Base-by-base conservation (phyloP, 2,113 vertebrate genomes). In the Saguinus imperator region DNA sequence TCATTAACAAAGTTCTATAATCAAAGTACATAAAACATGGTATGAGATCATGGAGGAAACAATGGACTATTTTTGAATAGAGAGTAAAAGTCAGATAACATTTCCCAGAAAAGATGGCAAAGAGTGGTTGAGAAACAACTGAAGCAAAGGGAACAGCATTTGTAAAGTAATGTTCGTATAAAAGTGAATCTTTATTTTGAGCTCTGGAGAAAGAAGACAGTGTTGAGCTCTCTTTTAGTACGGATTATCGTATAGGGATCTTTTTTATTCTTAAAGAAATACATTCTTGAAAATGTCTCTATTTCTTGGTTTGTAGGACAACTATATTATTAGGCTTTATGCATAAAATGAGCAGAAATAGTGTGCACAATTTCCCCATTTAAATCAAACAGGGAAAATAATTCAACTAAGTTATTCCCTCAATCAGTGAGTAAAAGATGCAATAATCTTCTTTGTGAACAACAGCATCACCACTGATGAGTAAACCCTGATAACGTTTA, bases 331-430 rank as follows among this genome's bases (percentile, higher is more conserved):
- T 97, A 90, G 6, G 0, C 61, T 97, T 94, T 97, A 45, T 96
- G 90, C 50, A 85, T 93, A 92, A 96, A 92, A 79, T 96, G 95
- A 89, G 57, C 73, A 95, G 89, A 96, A 97, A 91, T 91, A 81
- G n/a, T 40, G 43, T 82, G 40, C 57, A 85, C 27, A 61, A 40
- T 84, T 96, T 89, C 17, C 77, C 50, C n/a, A 92, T 61, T 97
- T 97, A 97, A 97, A 96, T 96, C 93, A 97, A 92, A 94, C 48
- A 84, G 45, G 77, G n/a, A 96, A 98, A 98, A 96, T 87, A 94
- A 98, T 97, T 97, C 32, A 88, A 87, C 91, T 94, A 95, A 95
- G 52, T 86, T 87, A 23, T 96, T 98, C 43, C 29, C 29, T 95
- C 85, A 94, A 0, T 96, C 90, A 96, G 52, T 64, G 45, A 96